phyloP scores from a whole-genome alignment of 2,888 invertebrate genomes.

The Drosophila nr. perissopoda region DNA sequence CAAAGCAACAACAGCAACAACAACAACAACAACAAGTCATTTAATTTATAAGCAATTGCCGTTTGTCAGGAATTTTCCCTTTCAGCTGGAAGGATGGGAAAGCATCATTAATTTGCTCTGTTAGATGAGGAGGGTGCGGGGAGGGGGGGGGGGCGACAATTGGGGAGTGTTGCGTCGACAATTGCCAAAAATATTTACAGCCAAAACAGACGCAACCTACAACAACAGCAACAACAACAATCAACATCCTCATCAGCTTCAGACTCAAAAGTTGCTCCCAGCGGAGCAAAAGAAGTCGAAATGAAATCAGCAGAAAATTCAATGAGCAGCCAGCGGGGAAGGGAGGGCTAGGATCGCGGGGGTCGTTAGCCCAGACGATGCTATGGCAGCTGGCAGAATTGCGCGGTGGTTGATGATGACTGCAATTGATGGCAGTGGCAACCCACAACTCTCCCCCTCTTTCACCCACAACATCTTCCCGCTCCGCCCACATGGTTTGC shows the following conservation, averaged over 20 bases:
- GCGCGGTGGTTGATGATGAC: slow-evolving; percentile 77
- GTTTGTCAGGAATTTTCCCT: slow-evolving; percentile 57
- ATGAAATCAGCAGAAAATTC: slow-evolving; percentile 84
- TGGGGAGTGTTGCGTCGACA: slow-evolving; percentile 49
- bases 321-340: slow-evolving; percentile 64
- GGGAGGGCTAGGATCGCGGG: background rate
- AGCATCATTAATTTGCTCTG: slow-evolving; percentile 76
- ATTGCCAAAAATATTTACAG: slow-evolving; percentile 81
- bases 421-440: slow-evolving; percentile 74
- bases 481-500: slow-evolving; percentile 66
- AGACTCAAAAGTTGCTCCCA: slow-evolving; percentile 71
- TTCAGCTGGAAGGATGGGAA: slow-evolving; percentile 53
- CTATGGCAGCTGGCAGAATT: slow-evolving; percentile 62
- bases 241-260: slow-evolving; percentile 54
- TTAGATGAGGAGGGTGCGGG: too few species aligned
- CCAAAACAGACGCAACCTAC: slow-evolving; percentile 68
- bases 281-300: slow-evolving; percentile 83
- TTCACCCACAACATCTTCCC: background rate
- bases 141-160: background rate
- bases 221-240: slow-evolving; percentile 44
- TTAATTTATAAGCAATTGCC: slow-evolving; percentile 78
- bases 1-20: slow-evolving; percentile 37
- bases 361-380: slow-evolving; percentile 39
- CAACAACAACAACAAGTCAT: slow-evolving; percentile 58
- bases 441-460: slow-evolving; percentile 25